A percentile compares a stretch with the other conserved stretches of the same genome.
phyloP scores from a whole-genome alignment of 2,797 vertebrate species.

The Falco biarmicus region DNA sequence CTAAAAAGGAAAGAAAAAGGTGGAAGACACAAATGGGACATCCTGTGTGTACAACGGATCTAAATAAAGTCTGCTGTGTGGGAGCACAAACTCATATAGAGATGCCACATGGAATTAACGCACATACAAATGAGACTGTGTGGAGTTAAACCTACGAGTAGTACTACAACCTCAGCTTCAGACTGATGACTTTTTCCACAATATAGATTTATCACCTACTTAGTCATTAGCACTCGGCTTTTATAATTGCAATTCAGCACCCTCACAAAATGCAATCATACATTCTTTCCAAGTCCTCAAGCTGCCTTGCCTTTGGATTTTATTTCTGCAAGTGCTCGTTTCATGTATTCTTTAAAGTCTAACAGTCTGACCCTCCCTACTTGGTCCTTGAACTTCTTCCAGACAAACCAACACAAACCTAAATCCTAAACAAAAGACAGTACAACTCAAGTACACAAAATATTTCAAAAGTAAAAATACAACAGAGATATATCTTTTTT shows the following conservation, averaged over 20 bases:
- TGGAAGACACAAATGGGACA: background rate
- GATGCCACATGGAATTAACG: background rate
- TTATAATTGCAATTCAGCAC: background rate
- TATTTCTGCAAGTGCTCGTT: background rate
- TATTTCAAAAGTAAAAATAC: constrained; percentile 3
- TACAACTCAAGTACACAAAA: constrained; percentile 17
- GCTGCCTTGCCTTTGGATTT: background rate
- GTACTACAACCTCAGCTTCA: background rate
- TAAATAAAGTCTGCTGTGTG: background rate
- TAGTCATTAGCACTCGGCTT: background rate
- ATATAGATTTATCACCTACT: background rate
- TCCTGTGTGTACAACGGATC: background rate
- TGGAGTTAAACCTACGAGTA: background rate
- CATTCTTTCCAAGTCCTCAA: background rate
- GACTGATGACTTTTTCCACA: background rate
- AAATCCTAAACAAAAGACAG: constrained; percentile 4
- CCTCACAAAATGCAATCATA: background rate
- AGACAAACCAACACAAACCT: constrained; percentile 29
- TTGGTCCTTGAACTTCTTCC: constrained; percentile 10
- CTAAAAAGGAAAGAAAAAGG: background rate
- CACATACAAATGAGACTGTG: background rate
- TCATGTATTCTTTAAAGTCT: background rate
- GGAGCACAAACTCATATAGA: background rate
- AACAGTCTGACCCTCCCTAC: background rate
- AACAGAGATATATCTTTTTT: background rate